Percentiles rank a stretch among this genome's conserved stretches.
Evolutionary conservation across 2,113 vertebrate species (phyloP).

Genomic region (Edolisoma coerulescens): DNA sequence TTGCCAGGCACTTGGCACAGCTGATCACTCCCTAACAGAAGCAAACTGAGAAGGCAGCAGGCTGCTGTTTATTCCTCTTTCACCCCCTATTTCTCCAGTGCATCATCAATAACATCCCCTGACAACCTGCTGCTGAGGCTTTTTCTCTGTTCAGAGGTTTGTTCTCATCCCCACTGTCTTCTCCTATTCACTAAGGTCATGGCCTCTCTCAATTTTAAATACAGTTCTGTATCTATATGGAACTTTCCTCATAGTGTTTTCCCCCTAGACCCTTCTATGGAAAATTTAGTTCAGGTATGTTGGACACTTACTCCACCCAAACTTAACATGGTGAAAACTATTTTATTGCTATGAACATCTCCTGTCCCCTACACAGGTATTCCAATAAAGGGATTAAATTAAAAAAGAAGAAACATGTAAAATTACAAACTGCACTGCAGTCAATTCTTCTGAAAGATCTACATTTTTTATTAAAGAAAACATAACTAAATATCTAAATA

Average conservation of each 20-base stretch:
- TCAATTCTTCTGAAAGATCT: neutral
- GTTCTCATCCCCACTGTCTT: neutral
- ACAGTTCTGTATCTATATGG: neutral
- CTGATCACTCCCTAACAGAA: neutral
- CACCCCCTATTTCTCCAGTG: neutral
- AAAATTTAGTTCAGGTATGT: neutral
- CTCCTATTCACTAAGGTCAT: neutral
- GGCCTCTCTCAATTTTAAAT: neutral
- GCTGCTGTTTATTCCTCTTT: neutral
- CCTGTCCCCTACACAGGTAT: neutral
- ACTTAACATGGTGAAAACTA: neutral
- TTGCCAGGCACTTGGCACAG: neutral
- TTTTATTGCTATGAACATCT: neutral
- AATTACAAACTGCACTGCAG: neutral
- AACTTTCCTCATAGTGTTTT: neutral
- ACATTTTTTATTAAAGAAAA: neutral
- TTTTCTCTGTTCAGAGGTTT: neutral
- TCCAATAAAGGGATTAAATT: neutral
- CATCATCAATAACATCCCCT: neutral
- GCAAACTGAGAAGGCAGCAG: neutral
- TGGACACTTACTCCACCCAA: neutral
- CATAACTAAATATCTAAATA: neutral
- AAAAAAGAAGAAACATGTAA: rapidly evolving
- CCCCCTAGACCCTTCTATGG: neutral
- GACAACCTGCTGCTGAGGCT: neutral